Base-by-base conservation (phyloP, 2,797 vertebrate genomes). In the Bufotes viridis region DNA sequence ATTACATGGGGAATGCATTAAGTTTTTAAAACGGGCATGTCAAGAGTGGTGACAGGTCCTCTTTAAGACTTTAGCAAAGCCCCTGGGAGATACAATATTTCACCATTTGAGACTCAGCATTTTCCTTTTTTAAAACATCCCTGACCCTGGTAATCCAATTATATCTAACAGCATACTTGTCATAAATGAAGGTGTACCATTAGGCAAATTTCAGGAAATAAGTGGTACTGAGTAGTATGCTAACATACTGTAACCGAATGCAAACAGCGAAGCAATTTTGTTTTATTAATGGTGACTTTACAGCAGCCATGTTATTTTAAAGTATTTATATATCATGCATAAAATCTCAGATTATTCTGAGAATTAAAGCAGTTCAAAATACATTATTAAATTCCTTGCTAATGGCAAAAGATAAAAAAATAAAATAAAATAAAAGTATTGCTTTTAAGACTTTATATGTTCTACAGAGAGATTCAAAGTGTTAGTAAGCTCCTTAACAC, bases 301-400 rank as follows among this genome's bases (percentile, higher is more conserved):
- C 61, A 60, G 78, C 13, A 80, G 78, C 42, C 26, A 61, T 61
- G 57, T 29, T 61, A 20, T 61, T 61, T 80, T 34, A 61, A 17
- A 60, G 18, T 60, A 61, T 80, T 80, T 80, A 80, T 34, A 61
- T 61, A 55, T 42, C 58, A 60, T 10, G 8, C 57, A 80, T 80
- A 80, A 80, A 61, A 80, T 34, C 17, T 80, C 78, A 61, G 55
- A 80, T 80, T 80, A 60, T 17, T 42, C 78, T 80, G 7, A 57
- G 58, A 15, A 61, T 61, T 34, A 60, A 80, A 61, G 79, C 20
- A 63, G 65, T 49, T 51, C 20, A 12, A 49, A 81, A 63, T n/a
- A 15, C 58, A 81, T 22, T 63, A 81, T 65, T 81, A 63, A 17
- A 63, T 61, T 63, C 20, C 34, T 29, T 61, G 17, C 11, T 81